Conservation (phyloP, 2,888 invertebrate genomes). For the Leptothorax acervorum region DNA sequence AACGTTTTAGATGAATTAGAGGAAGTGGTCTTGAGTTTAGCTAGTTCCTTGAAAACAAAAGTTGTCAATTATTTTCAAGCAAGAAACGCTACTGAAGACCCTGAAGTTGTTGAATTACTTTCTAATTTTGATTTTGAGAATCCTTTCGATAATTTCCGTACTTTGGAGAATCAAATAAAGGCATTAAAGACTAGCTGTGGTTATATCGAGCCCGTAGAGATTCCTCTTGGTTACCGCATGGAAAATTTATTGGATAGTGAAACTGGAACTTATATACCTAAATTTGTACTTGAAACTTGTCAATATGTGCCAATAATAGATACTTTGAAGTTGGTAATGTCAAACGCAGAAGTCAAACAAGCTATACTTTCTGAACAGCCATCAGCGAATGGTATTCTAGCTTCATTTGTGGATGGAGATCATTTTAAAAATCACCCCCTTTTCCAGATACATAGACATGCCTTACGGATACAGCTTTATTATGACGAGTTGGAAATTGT, state of each 20-base stretch:
- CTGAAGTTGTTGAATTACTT: not conserved
- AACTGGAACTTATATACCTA: not conserved
- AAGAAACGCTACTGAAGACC: not conserved
- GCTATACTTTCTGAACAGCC: not conserved
- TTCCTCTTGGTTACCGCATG: not conserved
- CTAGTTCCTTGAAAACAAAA: not conserved
- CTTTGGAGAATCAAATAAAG: not conserved
- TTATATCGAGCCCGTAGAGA: not conserved
- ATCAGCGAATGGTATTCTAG: not conserved
- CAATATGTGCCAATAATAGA: not conserved
- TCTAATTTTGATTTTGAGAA: not conserved
- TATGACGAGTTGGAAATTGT: slow-evolving; percentile 14
- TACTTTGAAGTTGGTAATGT: not conserved
- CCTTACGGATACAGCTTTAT: not conserved
- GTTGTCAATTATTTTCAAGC: not conserved
- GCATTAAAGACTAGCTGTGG: not conserved
- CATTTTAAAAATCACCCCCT: not conserved
- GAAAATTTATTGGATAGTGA: not conserved
- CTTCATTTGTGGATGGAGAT: not conserved
- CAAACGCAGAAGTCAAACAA: not conserved
- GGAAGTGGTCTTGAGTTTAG: not conserved
- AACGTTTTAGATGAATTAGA: not conserved
- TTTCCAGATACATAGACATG: not conserved
- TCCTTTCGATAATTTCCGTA: not conserved
- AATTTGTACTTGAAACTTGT: not conserved